Percentiles rank a stretch among this genome's conserved stretches.
Evolutionary conservation across 2,113 vertebrate genomes (phyloP).

Genomic region (Mungos mungo): DNA sequence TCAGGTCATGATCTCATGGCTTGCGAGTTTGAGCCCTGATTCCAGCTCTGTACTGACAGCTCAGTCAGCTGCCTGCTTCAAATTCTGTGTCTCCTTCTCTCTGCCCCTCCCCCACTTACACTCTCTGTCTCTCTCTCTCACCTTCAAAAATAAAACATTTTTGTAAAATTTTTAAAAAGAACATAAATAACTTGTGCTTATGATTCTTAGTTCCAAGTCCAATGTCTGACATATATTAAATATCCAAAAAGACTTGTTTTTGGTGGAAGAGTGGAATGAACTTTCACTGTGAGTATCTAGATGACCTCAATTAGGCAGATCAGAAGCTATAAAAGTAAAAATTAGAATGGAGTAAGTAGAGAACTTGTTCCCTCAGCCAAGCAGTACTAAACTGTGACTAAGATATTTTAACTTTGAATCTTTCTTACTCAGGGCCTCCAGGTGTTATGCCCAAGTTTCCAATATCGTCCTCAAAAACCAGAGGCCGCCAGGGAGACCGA

Average conservation of each 20-base stretch:
- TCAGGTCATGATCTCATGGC: too few relatives aligned
- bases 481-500: too few relatives aligned
- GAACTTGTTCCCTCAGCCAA: background rate
- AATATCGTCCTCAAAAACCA: too few relatives aligned
- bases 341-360: background rate
- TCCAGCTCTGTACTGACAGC: too few relatives aligned
- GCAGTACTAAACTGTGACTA: background rate
- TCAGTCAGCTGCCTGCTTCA: too few relatives aligned
- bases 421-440: background rate
- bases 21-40: too few relatives aligned
- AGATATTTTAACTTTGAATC: background rate
- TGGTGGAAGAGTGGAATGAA: background rate
- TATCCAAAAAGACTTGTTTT: background rate
- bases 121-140: too few relatives aligned
- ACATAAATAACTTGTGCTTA: background rate
- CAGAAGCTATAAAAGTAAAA: background rate
- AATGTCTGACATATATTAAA: background rate
- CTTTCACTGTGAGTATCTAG: background rate
- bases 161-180: background rate
- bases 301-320: background rate
- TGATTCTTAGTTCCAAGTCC: background rate
- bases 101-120: too few relatives aligned
- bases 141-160: too few relatives aligned
- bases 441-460: too few relatives aligned
- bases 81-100: too few relatives aligned